Conservation (phyloP, 2,888 invertebrate genomes). For the Glyphotaelius pellucidus region DNA sequence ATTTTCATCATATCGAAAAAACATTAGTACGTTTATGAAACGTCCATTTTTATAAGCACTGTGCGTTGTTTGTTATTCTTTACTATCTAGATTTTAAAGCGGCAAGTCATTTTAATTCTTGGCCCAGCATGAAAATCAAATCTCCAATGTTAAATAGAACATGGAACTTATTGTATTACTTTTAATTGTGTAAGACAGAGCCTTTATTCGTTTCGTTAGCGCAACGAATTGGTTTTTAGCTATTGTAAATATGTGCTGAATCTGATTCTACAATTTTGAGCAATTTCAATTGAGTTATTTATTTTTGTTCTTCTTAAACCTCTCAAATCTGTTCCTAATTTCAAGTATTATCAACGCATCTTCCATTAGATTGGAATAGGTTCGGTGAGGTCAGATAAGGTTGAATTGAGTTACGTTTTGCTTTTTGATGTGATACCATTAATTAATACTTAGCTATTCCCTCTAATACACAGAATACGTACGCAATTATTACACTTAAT, state of each 20-base stretch:
- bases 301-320: neutral
- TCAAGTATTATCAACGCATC: too few species aligned
- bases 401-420: too few species aligned
- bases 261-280: neutral
- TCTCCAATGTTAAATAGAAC: neutral
- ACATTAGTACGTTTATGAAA: neutral
- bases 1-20: neutral
- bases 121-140: neutral
- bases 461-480: too few species aligned
- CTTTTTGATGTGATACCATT: too few species aligned
- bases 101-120: neutral
- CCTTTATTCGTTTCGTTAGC: neutral
- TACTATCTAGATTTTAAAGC: neutral
- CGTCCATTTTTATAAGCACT: neutral
- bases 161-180: too few species aligned
- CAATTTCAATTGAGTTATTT: neutral
- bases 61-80: neutral
- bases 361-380: neutral
- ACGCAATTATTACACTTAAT: too few species aligned
- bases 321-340: too few species aligned
- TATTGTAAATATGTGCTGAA: neutral
- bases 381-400: neutral
- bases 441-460: too few species aligned
- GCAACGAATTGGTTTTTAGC: neutral
- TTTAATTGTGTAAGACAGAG: neutral